Evolutionary conservation across 2,888 invertebrate genomes (phyloP).

Genomic region (Linyphia triangularis): DNA sequence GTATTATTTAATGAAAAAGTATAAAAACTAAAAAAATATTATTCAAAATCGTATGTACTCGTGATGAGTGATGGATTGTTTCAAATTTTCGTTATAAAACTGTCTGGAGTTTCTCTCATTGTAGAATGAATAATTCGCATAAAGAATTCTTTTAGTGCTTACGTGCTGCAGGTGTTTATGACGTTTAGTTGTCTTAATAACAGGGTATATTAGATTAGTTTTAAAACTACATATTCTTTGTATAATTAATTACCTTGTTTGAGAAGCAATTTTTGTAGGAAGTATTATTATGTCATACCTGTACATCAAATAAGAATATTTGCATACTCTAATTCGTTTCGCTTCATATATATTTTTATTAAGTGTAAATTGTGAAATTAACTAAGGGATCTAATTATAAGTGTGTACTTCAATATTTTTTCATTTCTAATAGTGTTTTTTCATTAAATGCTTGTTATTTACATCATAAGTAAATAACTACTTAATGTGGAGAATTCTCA

Average conservation of each 20-base stretch:
- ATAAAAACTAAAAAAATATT: too few species aligned
- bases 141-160: neutral
- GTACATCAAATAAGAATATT: neutral
- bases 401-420: too few species aligned
- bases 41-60: too few species aligned
- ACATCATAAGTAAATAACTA: too few species aligned
- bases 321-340: neutral
- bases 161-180: neutral
- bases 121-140: neutral
- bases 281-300: neutral
- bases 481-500: too few species aligned
- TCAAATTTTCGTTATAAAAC: neutral
- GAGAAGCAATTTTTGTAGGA: neutral
- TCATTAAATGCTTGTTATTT: too few species aligned
- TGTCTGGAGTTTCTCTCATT: neutral
- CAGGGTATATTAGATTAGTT: too few species aligned
- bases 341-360: too few species aligned
- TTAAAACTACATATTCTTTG: neutral
- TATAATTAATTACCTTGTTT: neutral
- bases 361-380: too few species aligned
- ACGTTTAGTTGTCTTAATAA: neutral
- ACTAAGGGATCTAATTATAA: too few species aligned
- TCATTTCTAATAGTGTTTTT: too few species aligned
- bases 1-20: too few species aligned
- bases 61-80: neutral